Base-by-base conservation (phyloP, 2,888 invertebrate genomes). In the Caenorhabditis afra region DNA sequence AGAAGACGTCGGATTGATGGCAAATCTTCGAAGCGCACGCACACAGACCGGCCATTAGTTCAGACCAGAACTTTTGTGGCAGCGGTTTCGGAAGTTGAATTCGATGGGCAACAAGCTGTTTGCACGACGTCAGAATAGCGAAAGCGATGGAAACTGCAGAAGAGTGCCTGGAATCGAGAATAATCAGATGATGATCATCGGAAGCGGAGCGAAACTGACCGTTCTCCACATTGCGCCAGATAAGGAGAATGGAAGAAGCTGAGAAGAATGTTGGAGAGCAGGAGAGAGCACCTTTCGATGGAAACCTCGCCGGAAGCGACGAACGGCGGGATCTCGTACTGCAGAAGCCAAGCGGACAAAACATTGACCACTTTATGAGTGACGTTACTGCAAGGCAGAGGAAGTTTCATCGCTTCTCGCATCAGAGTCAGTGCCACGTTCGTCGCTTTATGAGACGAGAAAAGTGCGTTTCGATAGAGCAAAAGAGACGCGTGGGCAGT, bases 221-320 rank as follows among this genome's bases (percentile, higher is more conserved):
- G 79, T 23, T 89, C 89, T 4, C 87, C 86, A 10, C 84, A 78
- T 16, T 87, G 81, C 16, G 79, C 52, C 16, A 90, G 62, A 65
- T 89, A 89, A 8, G 89, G 88, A 41, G 86, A 87, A 41, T 86
- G 84, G 77, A 90, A 90, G 81, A 90, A 90, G 45, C 83, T 82
- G 29, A 86, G 73, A 29, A 86, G 58, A 47, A 88, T 84, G 65
- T 90, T 85, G 49, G 90, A 79, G 11, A 89, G 68, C 23, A 89
- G 74, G 1, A 87, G 81, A 0, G 85, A 85, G 53, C 80, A 84
- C 4, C 86, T 53, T 37, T 89, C 88, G 12, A 86, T 71, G 2
- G 87, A 82, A 18, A 86, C 82, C 41, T 83, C 82, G 35, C 86
- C 86, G 2, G 85, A 81, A 8, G 84, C 83, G 11, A 89, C 86